Evolutionary conservation across 1,140 invertebrate species (phyloP).

Genomic region (Probaryconus sp.): DNA sequence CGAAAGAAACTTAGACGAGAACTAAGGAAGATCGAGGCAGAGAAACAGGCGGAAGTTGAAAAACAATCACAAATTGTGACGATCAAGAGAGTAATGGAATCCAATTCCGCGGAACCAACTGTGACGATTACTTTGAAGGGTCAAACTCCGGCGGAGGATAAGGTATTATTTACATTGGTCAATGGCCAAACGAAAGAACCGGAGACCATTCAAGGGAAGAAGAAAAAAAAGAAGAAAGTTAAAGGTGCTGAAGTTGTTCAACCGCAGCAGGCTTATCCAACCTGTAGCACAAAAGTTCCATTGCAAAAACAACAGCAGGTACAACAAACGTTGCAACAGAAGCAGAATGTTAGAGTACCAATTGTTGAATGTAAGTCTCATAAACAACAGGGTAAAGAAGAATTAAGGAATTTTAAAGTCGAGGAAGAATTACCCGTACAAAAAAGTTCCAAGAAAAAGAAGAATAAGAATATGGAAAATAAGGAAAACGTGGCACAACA

Average conservation of each 20-base stretch:
- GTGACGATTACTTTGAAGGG: constrained; percentile 88
- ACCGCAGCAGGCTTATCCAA: constrained; percentile 32
- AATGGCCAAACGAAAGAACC: constrained; percentile 83
- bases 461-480: constrained; percentile 73
- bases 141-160: constrained; percentile 85
- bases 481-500: constrained; percentile 70
- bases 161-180: constrained; percentile 84
- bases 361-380: constrained; percentile 35
- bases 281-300: constrained; percentile 45
- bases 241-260: constrained; percentile 45
- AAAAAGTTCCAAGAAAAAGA: constrained; percentile 71
- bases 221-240: constrained; percentile 77
- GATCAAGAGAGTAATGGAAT: constrained; percentile 84
- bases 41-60: constrained; percentile 61
- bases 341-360: too few relatives aligned
- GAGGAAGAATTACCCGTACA: constrained; percentile 54
- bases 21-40: constrained; percentile 67
- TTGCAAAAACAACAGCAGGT: constrained; percentile 44
- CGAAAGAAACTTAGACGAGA: constrained; percentile 72
- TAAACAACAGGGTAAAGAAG: constrained; percentile 65
- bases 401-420: constrained; percentile 45
- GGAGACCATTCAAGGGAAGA: constrained; percentile 65
- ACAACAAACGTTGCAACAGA: constrained; percentile 46
- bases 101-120: constrained; percentile 82
- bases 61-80: constrained; percentile 84